Percentiles rank a stretch among this genome's conserved stretches.
Conservation (phyloP, 2,888 invertebrate species). For the Phorcus lineatus region DNA sequence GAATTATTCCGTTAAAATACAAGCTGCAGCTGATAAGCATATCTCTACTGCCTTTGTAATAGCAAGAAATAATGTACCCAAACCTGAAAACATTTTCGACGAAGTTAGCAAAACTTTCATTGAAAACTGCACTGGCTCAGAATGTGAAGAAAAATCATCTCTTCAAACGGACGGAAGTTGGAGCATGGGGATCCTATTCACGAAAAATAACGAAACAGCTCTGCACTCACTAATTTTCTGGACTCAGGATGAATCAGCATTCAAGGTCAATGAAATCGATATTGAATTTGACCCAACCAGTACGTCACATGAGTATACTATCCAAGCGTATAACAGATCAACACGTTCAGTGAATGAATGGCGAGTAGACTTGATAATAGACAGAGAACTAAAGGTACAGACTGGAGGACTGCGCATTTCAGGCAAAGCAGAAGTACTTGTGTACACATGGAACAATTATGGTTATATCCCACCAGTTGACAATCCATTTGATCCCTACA, state of each 20-base stretch:
- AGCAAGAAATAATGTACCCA: constrained; percentile 28
- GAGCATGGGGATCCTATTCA: neutral
- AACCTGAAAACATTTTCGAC: neutral
- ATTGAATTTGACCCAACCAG: constrained; percentile 35
- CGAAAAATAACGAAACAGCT: neutral
- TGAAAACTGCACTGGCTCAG: neutral
- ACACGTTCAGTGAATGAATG: constrained; percentile 16
- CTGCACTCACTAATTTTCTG: constrained; percentile 29
- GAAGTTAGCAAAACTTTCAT: neutral
- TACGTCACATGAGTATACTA: constrained; percentile 20
- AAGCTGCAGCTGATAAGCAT: constrained; percentile 29
- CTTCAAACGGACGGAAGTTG: neutral
- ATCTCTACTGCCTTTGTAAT: constrained; percentile 37
- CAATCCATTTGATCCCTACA: constrained; percentile 48
- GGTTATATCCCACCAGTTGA: constrained; percentile 43
- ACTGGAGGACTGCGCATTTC: constrained; percentile 33
- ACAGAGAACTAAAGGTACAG: constrained; percentile 31
- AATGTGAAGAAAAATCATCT: neutral
- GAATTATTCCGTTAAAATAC: constrained; percentile 34
- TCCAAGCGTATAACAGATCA: constrained; percentile 21
- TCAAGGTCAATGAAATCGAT: constrained; percentile 26
- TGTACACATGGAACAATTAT: constrained; percentile 46
- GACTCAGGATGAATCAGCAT: constrained; percentile 33
- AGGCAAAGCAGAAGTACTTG: neutral
- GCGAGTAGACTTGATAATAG: constrained; percentile 27